Evolutionary conservation across 2,113 vertebrate genomes (phyloP).

Genomic region (Rhinolophus ferrumequinum): DNA sequence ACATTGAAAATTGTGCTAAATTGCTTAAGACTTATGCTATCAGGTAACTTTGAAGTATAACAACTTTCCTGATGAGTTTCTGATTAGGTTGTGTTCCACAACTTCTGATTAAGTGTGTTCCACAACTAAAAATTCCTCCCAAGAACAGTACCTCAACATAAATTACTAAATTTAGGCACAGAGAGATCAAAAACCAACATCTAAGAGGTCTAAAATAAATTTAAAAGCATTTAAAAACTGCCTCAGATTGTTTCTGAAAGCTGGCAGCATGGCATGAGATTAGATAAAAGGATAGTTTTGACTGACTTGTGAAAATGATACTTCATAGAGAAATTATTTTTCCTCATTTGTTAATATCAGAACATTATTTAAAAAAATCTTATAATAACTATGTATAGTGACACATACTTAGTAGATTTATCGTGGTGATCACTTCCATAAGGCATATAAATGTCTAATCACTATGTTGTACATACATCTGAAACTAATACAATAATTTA

Average conservation of each 20-base stretch:
- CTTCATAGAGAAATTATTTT: slow-evolving; percentile 18
- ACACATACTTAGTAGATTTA: not conserved
- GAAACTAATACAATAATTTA: not conserved
- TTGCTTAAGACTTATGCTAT: not conserved
- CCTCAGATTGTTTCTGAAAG: slow-evolving; percentile 32
- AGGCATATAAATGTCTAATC: not conserved
- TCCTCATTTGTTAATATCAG: not conserved
- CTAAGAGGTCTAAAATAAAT: slow-evolving; percentile 1
- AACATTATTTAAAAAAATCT: not conserved
- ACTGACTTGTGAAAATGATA: slow-evolving; percentile 6
- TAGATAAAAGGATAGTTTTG: not conserved
- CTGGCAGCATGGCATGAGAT: not conserved
- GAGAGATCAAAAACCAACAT: not conserved
- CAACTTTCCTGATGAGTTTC: not conserved
- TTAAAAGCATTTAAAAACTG: not conserved
- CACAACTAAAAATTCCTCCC: slow-evolving; percentile 5
- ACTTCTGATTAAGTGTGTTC: too few relatives aligned
- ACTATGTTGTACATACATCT: not conserved
- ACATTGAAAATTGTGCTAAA: not conserved
- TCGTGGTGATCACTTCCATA: not conserved
- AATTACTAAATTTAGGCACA: not conserved
- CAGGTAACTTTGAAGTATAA: not conserved
- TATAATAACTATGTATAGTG: not conserved
- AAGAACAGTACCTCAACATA: not conserved
- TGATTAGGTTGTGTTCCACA: not conserved